Evolutionary conservation across 2,797 vertebrate species (phyloP), one percentile per base, ranked within the genome.

Genomic region (Triplophysa yarkandensis): DNA sequence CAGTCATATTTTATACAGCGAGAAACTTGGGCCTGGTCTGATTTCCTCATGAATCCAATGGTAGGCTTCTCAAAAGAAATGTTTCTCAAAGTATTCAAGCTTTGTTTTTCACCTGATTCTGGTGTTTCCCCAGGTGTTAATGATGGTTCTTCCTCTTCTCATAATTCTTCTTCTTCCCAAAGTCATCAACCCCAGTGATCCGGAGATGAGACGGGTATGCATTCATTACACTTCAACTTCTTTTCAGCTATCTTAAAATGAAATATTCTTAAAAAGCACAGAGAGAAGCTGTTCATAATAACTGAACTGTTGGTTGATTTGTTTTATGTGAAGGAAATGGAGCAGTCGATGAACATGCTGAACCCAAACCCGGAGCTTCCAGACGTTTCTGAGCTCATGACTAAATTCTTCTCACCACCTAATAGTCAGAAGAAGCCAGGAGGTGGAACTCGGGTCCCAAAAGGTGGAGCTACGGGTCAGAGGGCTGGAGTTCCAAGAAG

Each of bases 31-130:
- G 95, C 94, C 36, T 99, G 97, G 97, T 96, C 97, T 23, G 97
- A 99, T 85, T 98, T 99, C 85, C 93, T 99, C 27, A 98, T 99
- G 96, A 99, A 99, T 76, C 97, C 97, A 66, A 98, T 99, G 97
- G 97, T 98, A 92, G 4, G 89, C 28, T 61, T 27, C 10, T 17
- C 39, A 7, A 61, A 68, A 14, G 32, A 25, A 21, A 5, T 5
- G 11, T 36, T 34, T 0, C 6, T 34, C 32, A 5, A 1, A 39
- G 11, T 16, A 17, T 17, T n/a, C 8, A 27, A 9, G 23, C 36
- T 2, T 46, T 9, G 41, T 16, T 43, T 13, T 46, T 8, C 11
- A 39, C 11, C 9, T 23, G n/a, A 17, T 23, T 78, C 23, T 36
- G 11, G 14, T 54, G 17, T 27, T 58, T 64, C 36, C 30, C 21